Base-by-base conservation (phyloP, 1,140 invertebrate genomes). In the Nylanderia fulva region DNA sequence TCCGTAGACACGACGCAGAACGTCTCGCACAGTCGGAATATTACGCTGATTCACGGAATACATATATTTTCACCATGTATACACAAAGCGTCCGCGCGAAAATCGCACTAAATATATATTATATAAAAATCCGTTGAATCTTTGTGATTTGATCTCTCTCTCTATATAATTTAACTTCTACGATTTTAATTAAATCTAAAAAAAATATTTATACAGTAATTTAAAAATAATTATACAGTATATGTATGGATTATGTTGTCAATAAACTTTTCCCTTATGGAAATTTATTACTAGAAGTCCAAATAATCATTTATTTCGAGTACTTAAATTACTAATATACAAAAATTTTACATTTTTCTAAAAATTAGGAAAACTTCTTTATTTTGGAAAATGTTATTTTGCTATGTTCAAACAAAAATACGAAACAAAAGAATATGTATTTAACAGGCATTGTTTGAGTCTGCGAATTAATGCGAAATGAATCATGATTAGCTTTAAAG, bases 31-130 rank as follows among this genome's bases (percentile, higher is more conserved):
- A 68, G 15, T 74, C 68, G 15, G 58, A 58, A 84, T 76, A 76
- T 84, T 76, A 76, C 71, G 80, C 42, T 76, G 80, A 84, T 84
- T 84, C 71, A 76, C 29, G 33, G n/a, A 71, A 39, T 52, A 33
- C 27, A 8, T 52, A 52, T 42, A 39, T 52, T 42, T 9, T 13
- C 39, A 33, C 27, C 21, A 6, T 29, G 39, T 66, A 48, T 48
- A 27, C n/a, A 21, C n/a, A 48, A 76, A 61, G 24, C 42, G 13
- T 5, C 18, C 36, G 18, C 36, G n/a, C n/a, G 8, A 2, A 54
- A 66, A 54, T 52, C 11, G n/a, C 5, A 0, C n/a, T 8, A n/a
- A n/a, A n/a, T n/a, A 27, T 21, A 29, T n/a, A 58, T 29, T 36
- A 18, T 29, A 56, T 15, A 52, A 11, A 13, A 13, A 75, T n/a